Base-by-base conservation (phyloP, 2,113 vertebrate genomes). In the Bucco capensis region DNA sequence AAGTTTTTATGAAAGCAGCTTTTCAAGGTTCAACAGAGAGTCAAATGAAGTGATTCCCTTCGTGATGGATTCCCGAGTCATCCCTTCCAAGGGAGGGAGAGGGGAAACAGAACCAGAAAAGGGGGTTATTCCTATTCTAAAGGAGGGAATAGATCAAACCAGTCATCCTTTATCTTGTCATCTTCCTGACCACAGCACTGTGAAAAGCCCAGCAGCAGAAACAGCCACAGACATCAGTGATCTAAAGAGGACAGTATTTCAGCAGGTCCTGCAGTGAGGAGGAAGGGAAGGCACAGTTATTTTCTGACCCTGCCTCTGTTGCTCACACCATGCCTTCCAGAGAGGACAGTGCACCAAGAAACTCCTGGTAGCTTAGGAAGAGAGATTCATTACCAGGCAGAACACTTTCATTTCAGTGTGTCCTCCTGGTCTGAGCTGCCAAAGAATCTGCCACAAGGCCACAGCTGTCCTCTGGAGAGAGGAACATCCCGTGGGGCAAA, bases 271-370 rank as follows among this genome's bases (percentile, higher is more conserved):
- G 95, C 75, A 91, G 72, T 9, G 61, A 88, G 83, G 27, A 90
- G 50, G 74, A 70, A 89, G 35, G 83, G 77, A 90, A 93, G 88
- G 30, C 25, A 60, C 9, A 49, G 77, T n/a, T 44, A 58, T 88
- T 92, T 97, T 94, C 92, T 89, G 86, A 91, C 75, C 53, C 60
- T 89, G 96, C 94, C 92, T 95, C 93, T 93, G 73, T 97, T 94
- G 94, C 82, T 88, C 79, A 65, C 50, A 72, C 47, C 81, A 73
- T 1, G 18, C 86, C 78, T 87, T 88, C 60, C 91, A 64, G 40
- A 88, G 94, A 82, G 81, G 37, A 86, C 62, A 83, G 70, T 5
- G 67, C 83, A 64, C 73, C 72, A 71, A 90, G 72, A 30, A 44
- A 93, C 75, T 71, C 84, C 70, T 38, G 25, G 47, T 46, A 86